Evolutionary conservation across 2,888 invertebrate genomes (phyloP).

Genomic region (Meteorus cinctellus): DNA sequence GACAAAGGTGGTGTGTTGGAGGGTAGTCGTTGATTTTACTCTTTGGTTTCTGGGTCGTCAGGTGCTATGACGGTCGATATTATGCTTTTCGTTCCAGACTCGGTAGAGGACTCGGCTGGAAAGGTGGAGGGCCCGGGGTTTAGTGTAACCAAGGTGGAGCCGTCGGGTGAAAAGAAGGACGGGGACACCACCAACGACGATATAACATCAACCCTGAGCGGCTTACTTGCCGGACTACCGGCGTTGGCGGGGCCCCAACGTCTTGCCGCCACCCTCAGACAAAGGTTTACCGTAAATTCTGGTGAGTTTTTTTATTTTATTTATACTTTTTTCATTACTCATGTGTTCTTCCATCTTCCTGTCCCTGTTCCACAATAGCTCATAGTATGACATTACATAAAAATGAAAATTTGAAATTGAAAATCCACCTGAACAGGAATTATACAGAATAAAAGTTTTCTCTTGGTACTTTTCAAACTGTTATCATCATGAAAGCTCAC

Average conservation of each 20-base stretch:
- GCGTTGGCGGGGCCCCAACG: conserved; percentile 71
- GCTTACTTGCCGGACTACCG: conserved; percentile 70
- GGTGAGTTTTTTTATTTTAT: conserved; percentile 62
- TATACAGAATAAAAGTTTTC: too few species aligned
- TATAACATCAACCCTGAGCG: conserved; percentile 69
- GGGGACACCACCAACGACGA: conserved; percentile 63
- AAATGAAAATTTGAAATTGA: too few species aligned
- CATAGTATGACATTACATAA: too few species aligned
- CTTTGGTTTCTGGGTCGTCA: conserved; percentile 28
- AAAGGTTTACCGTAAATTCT: conserved; percentile 69
- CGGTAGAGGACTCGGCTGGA: conserved; percentile 70
- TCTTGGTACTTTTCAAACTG: too few species aligned
- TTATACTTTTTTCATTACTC: not conserved
- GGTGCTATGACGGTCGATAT: conserved; percentile 14
- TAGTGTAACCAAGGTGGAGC: conserved; percentile 67
- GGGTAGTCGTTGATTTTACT: not conserved
- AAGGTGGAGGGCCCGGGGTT: conserved; percentile 73
- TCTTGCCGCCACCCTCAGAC: conserved; percentile 70
- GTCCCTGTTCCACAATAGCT: too few species aligned
- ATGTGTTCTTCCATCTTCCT: not conserved
- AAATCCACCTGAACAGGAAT: too few species aligned
- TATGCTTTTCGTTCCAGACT: conserved; percentile 56
- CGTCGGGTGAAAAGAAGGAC: conserved; percentile 69
- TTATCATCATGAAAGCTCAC: too few species aligned
- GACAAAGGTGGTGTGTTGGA: not conserved